Base-by-base conservation (phyloP, 1,140 invertebrate genomes). In the Acromyrmex echinatior region DNA sequence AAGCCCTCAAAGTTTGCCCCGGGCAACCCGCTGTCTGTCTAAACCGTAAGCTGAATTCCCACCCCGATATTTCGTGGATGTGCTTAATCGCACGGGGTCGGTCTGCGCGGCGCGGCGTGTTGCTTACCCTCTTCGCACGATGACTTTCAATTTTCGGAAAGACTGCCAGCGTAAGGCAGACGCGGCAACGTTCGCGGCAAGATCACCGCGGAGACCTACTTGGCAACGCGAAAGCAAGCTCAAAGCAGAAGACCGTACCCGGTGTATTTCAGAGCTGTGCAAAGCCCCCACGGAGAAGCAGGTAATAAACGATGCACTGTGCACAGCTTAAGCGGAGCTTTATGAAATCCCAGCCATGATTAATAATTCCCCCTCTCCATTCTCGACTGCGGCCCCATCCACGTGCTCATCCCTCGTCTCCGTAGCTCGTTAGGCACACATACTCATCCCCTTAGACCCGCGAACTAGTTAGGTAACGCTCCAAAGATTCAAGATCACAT, bases 321-420 rank as follows among this genome's bases (percentile, higher is more conserved):
- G 90, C 92, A 89, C 88, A 93, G 93, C 93, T 93, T 92, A 93
- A 93, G 91, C 90, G 89, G 91, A 93, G 92, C 94, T 94, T 95
- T 94, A 95, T 94, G 94, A 94, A 93, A 95, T 94, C 92, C 92
- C 86, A 84, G 92, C 91, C 89, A 92, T 95, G 94, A 95, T 95
- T 95, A 95, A 95, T 95, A 95, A 95, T 94, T 94, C 88, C 84
- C 91, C 86, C 86, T 79, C 73, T 87, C 80, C 70, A 21, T 21
- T 62, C 10, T 66, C 84, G 56, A 65, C 87, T 77, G 63, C 31
- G 39, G 65, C 63, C 76, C 63, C 51, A 70, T 35, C 49, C 71
- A 21, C 56, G 68, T 35, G 58, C 79, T 58, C 87, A 73, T 82
- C 63, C 66, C 60, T 21, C 78, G 28, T 65, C 79, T 66, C 87